Evolutionary conservation across 1,140 invertebrate genomes (phyloP).

Genomic region (Papilio xuthus): DNA sequence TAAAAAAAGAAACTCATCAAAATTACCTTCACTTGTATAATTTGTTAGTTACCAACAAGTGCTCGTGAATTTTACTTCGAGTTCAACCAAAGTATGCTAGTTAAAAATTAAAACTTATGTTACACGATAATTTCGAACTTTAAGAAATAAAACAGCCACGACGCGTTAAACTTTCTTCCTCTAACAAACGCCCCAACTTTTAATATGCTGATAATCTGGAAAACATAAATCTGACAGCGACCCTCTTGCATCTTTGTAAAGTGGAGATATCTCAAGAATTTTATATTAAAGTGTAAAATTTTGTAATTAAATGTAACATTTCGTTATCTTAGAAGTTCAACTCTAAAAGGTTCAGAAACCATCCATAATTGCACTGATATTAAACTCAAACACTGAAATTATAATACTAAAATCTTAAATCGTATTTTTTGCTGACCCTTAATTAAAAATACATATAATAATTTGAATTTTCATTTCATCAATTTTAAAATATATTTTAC

Average conservation of each 20-base stretch:
- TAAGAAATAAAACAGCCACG: constrained; percentile 25
- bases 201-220: constrained; percentile 27
- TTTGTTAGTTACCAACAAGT: neutral
- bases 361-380: neutral
- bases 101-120: constrained; percentile 32
- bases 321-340: neutral
- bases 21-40: too few relatives aligned
- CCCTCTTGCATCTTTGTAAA: neutral
- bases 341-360: too few relatives aligned
- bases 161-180: constrained; percentile 7
- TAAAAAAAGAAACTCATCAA: too few relatives aligned
- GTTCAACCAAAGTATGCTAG: constrained; percentile 6
- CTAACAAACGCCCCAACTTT: constrained; percentile 28
- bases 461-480: too few relatives aligned
- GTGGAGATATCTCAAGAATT: constrained; percentile 7
- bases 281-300: constrained; percentile 17
- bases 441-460: too few relatives aligned
- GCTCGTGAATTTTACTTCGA: neutral
- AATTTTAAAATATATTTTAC: too few relatives aligned
- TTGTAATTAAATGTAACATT: neutral
- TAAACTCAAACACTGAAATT: neutral
- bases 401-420: neutral
- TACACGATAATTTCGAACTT: constrained; percentile 13
- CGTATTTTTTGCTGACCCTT: too few relatives aligned
- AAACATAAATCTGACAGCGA: constrained; percentile 26